A percentile compares a stretch with the other conserved stretches of the same genome.
These are phyloP conservation scores for Meandrusa payeni DNA, from an alignment of 2,888 invertebrate genomes.

Conservation along the genomic window DNA sequence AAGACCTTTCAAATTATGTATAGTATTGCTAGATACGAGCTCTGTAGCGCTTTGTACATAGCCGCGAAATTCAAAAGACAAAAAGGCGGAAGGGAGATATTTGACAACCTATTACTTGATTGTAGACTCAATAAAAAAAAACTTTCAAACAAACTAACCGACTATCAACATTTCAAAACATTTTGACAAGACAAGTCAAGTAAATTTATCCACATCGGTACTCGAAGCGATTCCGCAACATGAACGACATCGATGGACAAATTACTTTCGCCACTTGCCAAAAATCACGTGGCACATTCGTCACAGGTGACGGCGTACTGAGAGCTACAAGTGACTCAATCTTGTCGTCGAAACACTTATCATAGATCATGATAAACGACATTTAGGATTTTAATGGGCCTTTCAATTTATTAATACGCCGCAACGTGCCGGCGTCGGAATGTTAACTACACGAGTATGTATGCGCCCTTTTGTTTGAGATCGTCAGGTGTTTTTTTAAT, in stretches of 20 bases:
- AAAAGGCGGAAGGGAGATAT: no score
- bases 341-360: conserved; percentile 57
- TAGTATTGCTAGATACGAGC: no score
- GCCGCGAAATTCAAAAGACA: no score
- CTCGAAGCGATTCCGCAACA: conserved; percentile 14
- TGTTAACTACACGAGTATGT: conserved; percentile 33
- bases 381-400: conserved; percentile 70
- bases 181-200: conserved; percentile 9
- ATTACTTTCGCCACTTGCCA: conserved; percentile 25
- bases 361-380: conserved; percentile 76
- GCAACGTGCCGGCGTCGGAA: conserved; percentile 42
- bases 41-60: no score
- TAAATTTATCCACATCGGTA: conserved; percentile 16
- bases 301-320: conserved; percentile 15
- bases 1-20: no score
- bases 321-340: conserved; percentile 55
- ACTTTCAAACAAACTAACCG: conserved; percentile 1
- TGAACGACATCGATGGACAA: conserved; percentile 18
- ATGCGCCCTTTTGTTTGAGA: conserved; percentile 19
- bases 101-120: no score
- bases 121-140: not conserved
- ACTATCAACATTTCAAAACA: conserved; percentile 11
- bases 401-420: conserved; percentile 66
- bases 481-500: conserved; percentile 26
- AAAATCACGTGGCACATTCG: conserved; percentile 19